Conservation (phyloP, 2,113 vertebrate species). For the Pituophis catenifer region DNA sequence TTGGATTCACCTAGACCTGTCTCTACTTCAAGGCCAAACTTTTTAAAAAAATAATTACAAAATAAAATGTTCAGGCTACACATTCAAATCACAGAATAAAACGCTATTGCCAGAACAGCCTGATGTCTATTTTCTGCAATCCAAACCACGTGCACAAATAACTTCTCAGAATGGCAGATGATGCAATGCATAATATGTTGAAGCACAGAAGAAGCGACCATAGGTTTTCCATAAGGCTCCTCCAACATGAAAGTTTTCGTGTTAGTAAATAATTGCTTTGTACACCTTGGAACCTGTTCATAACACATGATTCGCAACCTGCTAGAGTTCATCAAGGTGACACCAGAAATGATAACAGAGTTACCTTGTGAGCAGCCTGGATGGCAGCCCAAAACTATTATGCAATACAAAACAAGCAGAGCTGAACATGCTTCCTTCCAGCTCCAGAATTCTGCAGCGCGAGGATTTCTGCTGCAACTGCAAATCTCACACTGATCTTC, state of each 20-base stretch:
- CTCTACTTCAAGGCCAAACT: neutral
- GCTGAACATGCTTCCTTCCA: neutral
- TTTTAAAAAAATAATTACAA: neutral
- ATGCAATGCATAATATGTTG: neutral
- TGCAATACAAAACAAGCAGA: neutral
- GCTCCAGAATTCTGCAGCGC: neutral
- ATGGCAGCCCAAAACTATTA: neutral
- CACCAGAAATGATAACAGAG: neutral
- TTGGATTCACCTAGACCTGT: neutral
- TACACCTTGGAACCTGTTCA: neutral
- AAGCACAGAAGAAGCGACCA: neutral
- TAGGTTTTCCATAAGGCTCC: neutral
- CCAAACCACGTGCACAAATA: neutral
- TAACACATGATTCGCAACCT: neutral
- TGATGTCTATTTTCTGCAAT: neutral
- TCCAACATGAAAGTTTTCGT: neutral
- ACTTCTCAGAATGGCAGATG: neutral
- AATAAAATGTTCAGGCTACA: neutral
- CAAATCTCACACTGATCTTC: neutral
- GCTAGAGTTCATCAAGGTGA: neutral
- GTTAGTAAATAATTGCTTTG: neutral
- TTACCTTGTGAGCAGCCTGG: neutral
- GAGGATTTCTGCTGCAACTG: neutral
- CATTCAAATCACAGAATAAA: neutral
- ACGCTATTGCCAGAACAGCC: neutral